A percentile compares a stretch with the other conserved stretches of the same genome.
These are phyloP conservation scores for Xerus inauris DNA, from an alignment of 2,113 vertebrate genomes.

Conservation along the genomic window DNA sequence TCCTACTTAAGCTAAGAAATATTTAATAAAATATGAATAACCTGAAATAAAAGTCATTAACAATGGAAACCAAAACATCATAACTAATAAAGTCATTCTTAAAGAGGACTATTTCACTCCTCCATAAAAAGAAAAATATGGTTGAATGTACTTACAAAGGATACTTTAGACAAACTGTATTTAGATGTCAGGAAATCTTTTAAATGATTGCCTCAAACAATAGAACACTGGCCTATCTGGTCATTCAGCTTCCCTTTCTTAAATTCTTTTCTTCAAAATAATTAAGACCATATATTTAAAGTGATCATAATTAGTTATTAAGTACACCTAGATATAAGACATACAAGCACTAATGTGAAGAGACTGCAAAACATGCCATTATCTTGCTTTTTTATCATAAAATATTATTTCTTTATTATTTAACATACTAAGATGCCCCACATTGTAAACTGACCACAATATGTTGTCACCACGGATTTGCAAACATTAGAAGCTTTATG, in stretches of 20 bases:
- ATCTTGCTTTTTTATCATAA: neutral
- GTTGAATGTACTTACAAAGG: neutral
- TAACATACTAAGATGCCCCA: neutral
- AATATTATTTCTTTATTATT: neutral
- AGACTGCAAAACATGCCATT: neutral
- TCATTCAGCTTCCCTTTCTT: neutral
- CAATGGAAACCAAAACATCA: neutral
- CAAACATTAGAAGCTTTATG: neutral
- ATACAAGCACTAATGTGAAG: neutral
- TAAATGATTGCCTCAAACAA: neutral
- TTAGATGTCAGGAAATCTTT: neutral
- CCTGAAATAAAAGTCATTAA: neutral
- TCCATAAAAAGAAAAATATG: neutral
- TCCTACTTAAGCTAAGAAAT: neutral
- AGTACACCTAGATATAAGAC: neutral
- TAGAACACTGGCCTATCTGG: neutral
- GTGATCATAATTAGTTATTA: neutral
- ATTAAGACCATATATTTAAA: neutral
- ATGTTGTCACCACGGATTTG: neutral
- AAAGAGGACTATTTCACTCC: neutral
- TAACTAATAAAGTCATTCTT: neutral
- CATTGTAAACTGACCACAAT: neutral
- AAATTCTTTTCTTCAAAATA: neutral
- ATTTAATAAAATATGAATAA: neutral
- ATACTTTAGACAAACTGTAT: neutral